A percentile compares a stretch with the other conserved stretches of the same genome.
These are phyloP conservation scores for Numenius arquata DNA, from an alignment of 2,113 vertebrate species.

Conservation along the genomic window DNA sequence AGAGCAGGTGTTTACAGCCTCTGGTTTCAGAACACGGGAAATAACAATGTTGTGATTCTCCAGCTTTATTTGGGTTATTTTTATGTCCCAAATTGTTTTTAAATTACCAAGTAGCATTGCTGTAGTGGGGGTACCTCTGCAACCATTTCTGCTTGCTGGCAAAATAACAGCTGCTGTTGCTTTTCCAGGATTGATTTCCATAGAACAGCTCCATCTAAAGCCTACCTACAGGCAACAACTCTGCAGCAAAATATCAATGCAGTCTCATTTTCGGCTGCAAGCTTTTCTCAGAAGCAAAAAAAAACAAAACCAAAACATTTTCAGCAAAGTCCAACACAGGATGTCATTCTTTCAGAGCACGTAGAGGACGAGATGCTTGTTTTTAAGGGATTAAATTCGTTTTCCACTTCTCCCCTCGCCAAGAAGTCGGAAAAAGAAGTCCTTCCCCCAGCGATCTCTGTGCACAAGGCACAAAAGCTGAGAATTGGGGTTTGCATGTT, in stretches of 20 bases:
- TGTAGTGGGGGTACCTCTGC: not conserved
- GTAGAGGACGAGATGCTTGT: not conserved
- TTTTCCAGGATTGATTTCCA: conserved; percentile 47
- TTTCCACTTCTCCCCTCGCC: not conserved
- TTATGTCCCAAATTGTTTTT: conserved; percentile 1
- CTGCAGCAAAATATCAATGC: conserved; percentile 49
- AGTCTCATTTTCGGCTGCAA: not conserved
- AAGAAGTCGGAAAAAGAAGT: not conserved
- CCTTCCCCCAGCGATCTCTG: not conserved
- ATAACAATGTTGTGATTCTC: not conserved
- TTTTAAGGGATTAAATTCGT: not conserved
- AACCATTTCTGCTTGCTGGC: conserved; percentile 23
- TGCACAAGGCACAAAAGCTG: not conserved
- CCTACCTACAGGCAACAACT: conserved; percentile 56
- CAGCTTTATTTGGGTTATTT: not conserved
- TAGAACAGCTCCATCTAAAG: conserved; percentile 57
- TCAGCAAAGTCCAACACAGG: not conserved
- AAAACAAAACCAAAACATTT: not conserved
- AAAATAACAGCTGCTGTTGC: conserved; percentile 46
- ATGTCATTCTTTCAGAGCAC: not conserved
- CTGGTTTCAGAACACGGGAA: not conserved
- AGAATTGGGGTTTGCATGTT: not conserved
- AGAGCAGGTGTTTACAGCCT: not conserved
- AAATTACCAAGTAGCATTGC: not conserved
- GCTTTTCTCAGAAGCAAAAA: not conserved